Conservation (phyloP, 2,797 vertebrate genomes). For the Serranus cabrilla region DNA sequence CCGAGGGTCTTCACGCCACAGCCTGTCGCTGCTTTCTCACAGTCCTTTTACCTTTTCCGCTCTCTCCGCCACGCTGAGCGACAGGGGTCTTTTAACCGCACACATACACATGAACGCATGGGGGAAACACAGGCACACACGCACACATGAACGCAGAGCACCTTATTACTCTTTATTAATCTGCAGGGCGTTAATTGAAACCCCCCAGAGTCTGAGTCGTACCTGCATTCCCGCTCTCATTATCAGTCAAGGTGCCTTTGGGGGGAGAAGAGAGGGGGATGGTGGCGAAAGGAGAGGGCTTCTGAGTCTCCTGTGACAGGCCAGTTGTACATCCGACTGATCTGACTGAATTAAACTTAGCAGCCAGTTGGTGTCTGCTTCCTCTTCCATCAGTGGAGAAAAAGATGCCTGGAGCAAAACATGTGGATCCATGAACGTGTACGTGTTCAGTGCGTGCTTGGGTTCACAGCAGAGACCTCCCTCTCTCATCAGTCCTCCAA, state of each 20-base stretch:
- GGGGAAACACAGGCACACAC: conserved; percentile 28
- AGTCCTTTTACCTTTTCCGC: conserved; percentile 53
- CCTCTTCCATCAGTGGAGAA: conserved; percentile 12
- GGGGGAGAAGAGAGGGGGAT: conserved; percentile 61
- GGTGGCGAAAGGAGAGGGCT: conserved; percentile 51
- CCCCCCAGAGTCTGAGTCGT: conserved; percentile 81
- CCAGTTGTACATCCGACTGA: conserved; percentile 57
- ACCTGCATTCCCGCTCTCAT: conserved; percentile 88
- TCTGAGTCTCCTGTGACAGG: conserved; percentile 62
- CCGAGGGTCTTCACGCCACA: conserved; percentile 49
- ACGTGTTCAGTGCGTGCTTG: background rate
- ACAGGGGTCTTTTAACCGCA: conserved; percentile 65
- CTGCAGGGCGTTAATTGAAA: conserved; percentile 90
- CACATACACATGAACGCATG: conserved; percentile 27
- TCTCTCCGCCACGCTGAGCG: conserved; percentile 71
- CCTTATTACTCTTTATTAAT: conserved; percentile 90
- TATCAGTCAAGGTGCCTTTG: conserved; percentile 91
- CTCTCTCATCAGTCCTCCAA: background rate
- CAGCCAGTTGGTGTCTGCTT: conserved; percentile 42
- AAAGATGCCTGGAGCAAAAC: conserved; percentile 37
- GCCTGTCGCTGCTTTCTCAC: conserved; percentile 57
- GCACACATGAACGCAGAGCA: conserved; percentile 61
- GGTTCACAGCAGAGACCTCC: conserved; percentile 6
- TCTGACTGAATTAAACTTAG: conserved; percentile 62
- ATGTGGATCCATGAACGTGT: conserved; percentile 17